Base-by-base conservation (phyloP, 53 echinoderm and acorn worm genomes). In the Antedon mediterranea region DNA sequence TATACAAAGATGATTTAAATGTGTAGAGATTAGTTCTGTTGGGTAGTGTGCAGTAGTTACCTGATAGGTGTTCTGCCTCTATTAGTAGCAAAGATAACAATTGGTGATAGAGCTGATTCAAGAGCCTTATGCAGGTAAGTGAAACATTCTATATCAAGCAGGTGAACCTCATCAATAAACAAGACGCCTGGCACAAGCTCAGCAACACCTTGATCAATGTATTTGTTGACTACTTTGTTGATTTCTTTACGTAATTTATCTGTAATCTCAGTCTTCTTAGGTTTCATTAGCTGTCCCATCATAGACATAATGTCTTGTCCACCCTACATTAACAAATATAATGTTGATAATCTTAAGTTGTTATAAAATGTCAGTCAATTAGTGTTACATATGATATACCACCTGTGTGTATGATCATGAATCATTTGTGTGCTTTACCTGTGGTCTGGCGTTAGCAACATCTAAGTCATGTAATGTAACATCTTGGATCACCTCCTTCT, bases 271-370 rank as follows among this genome's bases (percentile, higher is more conserved):
- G 98, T 98, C 86, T 98, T 98, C 88, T 98, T 98, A 31, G 98
- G 98, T 76, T 98, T 98, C 92, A 98, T 92, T 34, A 98, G 83
- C 80, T 98, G 98, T 3, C 98, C 98, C 98, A 98, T 98, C 98
- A 98, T 98, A 29, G 98, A 98, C 74, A 98, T 74, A 81, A 98
- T 98, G 78, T 98, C 98, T 80, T 98, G 98, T 30, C 98, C 98
- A 43, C 98, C 98, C 92, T 92, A 75, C 0, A 32, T 6, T 27
- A 15, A 72, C 31, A 77, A 77, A 32, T n/a, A n/a, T 57, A 70
- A 57, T 18, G 70, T 27, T 20, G 13, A 74, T 28, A 74, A 74
- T n/a, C 74, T 74, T 74, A n/a, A n/a, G n/a, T n/a, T n/a, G n/a
- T n/a, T n/a, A 4, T 14, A 8, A 30, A 8, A 76, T 4, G 30